Base-by-base conservation (phyloP, 2,113 vertebrate species). In the Oxyura jamaicensis region DNA sequence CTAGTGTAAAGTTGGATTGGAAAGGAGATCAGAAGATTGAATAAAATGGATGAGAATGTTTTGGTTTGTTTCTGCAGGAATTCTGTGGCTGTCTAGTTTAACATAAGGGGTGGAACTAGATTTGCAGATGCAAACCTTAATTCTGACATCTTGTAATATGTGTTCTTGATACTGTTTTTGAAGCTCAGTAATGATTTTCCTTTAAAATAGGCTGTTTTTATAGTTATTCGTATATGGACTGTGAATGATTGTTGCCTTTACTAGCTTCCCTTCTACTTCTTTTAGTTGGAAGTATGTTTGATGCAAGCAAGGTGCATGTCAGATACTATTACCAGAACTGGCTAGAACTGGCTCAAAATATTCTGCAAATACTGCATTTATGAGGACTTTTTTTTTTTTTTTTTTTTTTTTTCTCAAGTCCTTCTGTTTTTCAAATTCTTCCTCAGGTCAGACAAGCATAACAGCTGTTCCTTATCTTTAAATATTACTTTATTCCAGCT, bases 401-500 rank as follows among this genome's bases (percentile, higher is more conserved):
- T 79, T 78, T 73, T 1, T 58, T 76, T 88, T 88, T 20, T 50
- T 79, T 78, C 59, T 79, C 13, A 0, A 75, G 63, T 87, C 19
- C 42, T 86, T 86, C 53, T 89, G 73, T 42, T 88, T 95, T 88
- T 93, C 36, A 56, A 83, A 78, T 74, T 89, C 14, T 85, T 94
- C 62, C 72, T 86, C 39, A 53, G 62, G 91, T 97, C 8, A 29
- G 87, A 77, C 16, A 93, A 77, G 15, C 42, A 11, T n/a, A 93
- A 48, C 67, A 91, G 88, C 63, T 96, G 83, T 81, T 97, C 80
- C 60, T 78, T 95, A 67, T 85, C 83, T 73, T 28, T 83, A 26
- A 69, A 91, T 14, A 17, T n/a, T 82, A 22, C 59, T 80, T 88
- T 92, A 5, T 55, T 86, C 44, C 71, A 91, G 69, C 83, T 93